A percentile compares a stretch with the other conserved stretches of the same genome.
phyloP scores from a whole-genome alignment of 2,888 invertebrate genomes.

The Seira ritae region DNA sequence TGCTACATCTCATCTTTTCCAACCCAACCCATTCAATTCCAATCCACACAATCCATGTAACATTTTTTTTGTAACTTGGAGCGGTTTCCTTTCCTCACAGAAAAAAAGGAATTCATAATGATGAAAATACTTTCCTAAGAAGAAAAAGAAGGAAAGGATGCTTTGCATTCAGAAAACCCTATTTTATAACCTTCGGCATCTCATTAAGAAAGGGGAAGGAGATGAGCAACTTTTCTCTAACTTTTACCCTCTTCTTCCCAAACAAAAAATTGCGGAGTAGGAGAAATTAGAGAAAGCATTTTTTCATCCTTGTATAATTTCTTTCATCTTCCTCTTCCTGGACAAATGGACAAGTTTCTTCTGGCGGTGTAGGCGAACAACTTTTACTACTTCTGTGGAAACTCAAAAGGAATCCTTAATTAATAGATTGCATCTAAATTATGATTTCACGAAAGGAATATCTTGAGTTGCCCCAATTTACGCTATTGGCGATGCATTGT shows the following conservation, averaged over 20 bases:
- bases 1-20: conserved; percentile 15
- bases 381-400: no score
- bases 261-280: no score
- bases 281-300: not conserved
- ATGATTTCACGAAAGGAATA: not conserved
- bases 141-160: no score
- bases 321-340: not conserved
- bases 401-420: conserved; percentile 49
- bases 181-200: conserved; percentile 58
- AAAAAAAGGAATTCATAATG: conserved; percentile 41
- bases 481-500: not conserved
- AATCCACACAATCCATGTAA: not conserved
- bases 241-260: conserved; percentile 20
- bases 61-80: not conserved
- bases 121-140: conserved; percentile 26
- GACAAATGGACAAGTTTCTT: not conserved
- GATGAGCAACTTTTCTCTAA: conserved; percentile 29
- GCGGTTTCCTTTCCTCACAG: not conserved
- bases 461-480: no score
- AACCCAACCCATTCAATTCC: not conserved
- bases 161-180: not conserved
- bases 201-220: conserved; percentile 35
- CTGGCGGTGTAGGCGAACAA: not conserved
- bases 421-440: conserved; percentile 47
- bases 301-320: not conserved